Percentiles rank a stretch among this genome's conserved stretches.
Conservation (phyloP, 2,797 vertebrate genomes). For the Heterohyrax brucei region DNA sequence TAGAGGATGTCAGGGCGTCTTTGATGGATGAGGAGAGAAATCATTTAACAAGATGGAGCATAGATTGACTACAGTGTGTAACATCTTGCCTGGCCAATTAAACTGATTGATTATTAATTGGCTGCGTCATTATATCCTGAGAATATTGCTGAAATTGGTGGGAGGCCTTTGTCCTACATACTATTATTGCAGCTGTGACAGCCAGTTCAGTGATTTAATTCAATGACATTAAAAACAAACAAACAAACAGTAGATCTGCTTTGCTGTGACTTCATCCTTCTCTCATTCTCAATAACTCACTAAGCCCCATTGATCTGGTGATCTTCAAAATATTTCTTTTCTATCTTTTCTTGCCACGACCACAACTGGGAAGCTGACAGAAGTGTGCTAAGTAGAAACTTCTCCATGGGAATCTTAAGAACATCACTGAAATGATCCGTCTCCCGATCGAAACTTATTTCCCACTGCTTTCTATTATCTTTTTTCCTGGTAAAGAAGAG, state of each 20-base stretch:
- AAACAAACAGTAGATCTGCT: neutral
- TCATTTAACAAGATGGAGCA: neutral
- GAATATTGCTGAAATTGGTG: neutral
- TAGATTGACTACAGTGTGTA: neutral
- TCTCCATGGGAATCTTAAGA: neutral
- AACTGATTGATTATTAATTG: constrained; percentile 40
- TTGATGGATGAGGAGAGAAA: constrained; percentile 42
- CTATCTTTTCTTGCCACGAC: too few relatives aligned
- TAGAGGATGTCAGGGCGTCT: neutral
- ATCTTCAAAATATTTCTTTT: neutral
- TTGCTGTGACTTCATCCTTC: neutral
- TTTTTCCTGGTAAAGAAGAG: neutral
- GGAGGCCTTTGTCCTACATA: constrained; percentile 27
- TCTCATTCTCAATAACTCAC: neutral
- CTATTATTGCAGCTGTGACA: constrained; percentile 41
- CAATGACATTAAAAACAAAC: constrained; percentile 15
- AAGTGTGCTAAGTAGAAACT: neutral
- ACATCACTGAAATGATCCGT: neutral
- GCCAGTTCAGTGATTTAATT: neutral
- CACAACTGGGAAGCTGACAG: rapidly evolving
- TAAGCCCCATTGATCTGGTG: neutral
- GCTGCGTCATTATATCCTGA: neutral
- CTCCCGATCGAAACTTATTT: neutral
- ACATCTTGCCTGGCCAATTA: constrained; percentile 41
- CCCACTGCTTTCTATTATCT: neutral